Evolutionary conservation across 1,140 invertebrate species (phyloP).

Genomic region (Pseudomyrmex gracilis): DNA sequence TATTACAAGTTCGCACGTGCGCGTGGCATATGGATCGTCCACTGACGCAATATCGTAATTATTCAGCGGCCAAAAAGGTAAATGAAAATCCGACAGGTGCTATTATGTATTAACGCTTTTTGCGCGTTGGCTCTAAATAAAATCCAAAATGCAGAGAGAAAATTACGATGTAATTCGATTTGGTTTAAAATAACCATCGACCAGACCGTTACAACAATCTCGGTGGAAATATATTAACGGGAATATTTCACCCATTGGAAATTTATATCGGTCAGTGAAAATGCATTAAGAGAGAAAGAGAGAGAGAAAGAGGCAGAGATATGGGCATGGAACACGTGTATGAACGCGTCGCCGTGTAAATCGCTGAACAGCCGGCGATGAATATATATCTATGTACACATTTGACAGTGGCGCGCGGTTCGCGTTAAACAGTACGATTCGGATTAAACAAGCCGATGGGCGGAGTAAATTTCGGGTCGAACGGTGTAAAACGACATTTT

Average conservation of each 20-base stretch:
- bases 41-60: slow-evolving; percentile 24
- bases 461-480: slow-evolving; percentile 61
- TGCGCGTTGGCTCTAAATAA: not conserved
- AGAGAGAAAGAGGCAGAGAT: not conserved
- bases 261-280: slow-evolving; percentile 50
- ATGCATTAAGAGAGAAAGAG: slow-evolving; percentile 28
- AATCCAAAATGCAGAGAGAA: slow-evolving; percentile 1
- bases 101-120: slow-evolving; percentile 39
- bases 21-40: not conserved
- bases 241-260: slow-evolving; percentile 2
- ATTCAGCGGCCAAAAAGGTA: slow-evolving; percentile 21
- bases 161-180: slow-evolving; percentile 45
- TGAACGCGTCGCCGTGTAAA: slow-evolving; percentile 27
- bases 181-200: slow-evolving; percentile 28
- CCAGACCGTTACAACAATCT: slow-evolving; percentile 11
- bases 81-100: slow-evolving; percentile 28
- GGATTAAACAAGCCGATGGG: slow-evolving; percentile 53
- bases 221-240: slow-evolving; percentile 16
- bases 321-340: slow-evolving; percentile 2
- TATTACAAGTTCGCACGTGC: slow-evolving; percentile 5
- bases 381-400: not conserved
- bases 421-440: slow-evolving; percentile 66
- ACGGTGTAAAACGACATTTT: slow-evolving; percentile 80
- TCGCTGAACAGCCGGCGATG: not conserved
- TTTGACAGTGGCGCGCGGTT: slow-evolving; percentile 13